Evolutionary conservation across 2,888 invertebrate species (phyloP).

Genomic region (Leptinotarsa peninsularis): DNA sequence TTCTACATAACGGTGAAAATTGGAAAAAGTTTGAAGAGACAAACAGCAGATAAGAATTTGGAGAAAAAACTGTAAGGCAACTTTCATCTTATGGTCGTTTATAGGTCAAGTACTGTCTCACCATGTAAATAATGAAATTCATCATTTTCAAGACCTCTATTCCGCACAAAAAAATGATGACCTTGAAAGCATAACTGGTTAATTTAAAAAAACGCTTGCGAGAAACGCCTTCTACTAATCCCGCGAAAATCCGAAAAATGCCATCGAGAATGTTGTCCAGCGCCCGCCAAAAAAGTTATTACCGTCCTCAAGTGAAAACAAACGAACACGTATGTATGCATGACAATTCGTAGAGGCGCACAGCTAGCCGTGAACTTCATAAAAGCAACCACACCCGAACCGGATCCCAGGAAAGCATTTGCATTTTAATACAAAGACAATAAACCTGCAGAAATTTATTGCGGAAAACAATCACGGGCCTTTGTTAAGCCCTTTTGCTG

Average conservation of each 20-base stretch:
- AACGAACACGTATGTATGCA: conserved; percentile 17
- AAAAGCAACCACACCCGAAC: conserved; percentile 27
- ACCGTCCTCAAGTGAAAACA: conserved; percentile 20
- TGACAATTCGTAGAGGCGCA: conserved; percentile 8
- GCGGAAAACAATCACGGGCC: conserved; percentile 31
- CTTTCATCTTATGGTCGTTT: no score
- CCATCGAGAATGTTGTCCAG: no score
- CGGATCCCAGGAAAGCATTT: conserved; percentile 32
- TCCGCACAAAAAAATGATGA: not conserved
- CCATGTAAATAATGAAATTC: no score
- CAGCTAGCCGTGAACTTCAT: conserved; percentile 32
- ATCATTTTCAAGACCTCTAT: no score
- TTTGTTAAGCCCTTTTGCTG: conserved; percentile 25
- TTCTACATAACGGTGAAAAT: no score
- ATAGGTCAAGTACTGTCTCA: no score
- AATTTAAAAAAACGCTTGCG: not conserved
- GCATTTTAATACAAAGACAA: conserved; percentile 37
- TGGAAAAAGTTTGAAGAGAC: no score
- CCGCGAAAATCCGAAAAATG: not conserved
- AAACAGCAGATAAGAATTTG: no score
- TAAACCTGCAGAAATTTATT: conserved; percentile 35
- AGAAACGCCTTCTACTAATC: not conserved
- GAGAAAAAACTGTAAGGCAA: no score
- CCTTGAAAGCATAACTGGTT: not conserved
- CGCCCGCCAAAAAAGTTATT: conserved; percentile 1